These are phyloP conservation scores for Catharus minimus DNA, from an alignment of 2,113 vertebrate species.

Conservation along the genomic window DNA sequence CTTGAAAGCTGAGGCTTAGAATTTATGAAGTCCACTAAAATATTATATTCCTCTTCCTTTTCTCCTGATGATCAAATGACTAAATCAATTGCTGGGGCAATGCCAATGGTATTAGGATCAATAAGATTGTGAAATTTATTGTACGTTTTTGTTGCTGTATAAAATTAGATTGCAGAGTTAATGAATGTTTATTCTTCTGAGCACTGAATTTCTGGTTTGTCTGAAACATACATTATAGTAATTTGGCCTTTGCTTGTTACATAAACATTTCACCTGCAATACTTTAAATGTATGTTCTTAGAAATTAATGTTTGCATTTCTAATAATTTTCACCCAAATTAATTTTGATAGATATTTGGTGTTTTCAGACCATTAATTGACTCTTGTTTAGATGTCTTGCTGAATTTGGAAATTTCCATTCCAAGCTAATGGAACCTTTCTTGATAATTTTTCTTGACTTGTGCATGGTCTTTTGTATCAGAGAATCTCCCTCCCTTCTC, in stretches of 20 bases:
- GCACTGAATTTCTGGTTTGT: conserved; percentile 48
- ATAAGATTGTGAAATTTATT: conserved; percentile 79
- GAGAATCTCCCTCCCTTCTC: neutral
- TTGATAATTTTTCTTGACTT: neutral
- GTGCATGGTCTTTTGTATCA: neutral
- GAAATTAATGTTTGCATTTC: neutral
- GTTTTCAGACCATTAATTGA: neutral
- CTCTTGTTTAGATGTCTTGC: neutral
- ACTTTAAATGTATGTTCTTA: neutral
- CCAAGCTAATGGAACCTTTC: neutral
- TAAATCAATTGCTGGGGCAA: conserved; percentile 76
- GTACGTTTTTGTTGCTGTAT: conserved; percentile 72
- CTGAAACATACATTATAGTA: conserved; percentile 49
- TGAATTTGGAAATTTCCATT: neutral
- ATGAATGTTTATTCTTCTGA: conserved; percentile 75
- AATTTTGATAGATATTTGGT: neutral
- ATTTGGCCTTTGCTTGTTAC: conserved; percentile 6
- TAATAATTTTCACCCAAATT: neutral
- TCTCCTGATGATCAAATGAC: conserved; percentile 73
- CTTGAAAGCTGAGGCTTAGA: conserved; percentile 72
- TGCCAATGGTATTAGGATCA: conserved; percentile 78
- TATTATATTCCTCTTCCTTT: conserved; percentile 68
- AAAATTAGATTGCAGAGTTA: conserved; percentile 75
- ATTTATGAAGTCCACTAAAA: conserved; percentile 81
- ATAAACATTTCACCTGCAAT: neutral